Evolutionary conservation across 2,113 vertebrate genomes (phyloP), one percentile per base, ranked within the genome.

Genomic region (Crocuta crocuta): DNA sequence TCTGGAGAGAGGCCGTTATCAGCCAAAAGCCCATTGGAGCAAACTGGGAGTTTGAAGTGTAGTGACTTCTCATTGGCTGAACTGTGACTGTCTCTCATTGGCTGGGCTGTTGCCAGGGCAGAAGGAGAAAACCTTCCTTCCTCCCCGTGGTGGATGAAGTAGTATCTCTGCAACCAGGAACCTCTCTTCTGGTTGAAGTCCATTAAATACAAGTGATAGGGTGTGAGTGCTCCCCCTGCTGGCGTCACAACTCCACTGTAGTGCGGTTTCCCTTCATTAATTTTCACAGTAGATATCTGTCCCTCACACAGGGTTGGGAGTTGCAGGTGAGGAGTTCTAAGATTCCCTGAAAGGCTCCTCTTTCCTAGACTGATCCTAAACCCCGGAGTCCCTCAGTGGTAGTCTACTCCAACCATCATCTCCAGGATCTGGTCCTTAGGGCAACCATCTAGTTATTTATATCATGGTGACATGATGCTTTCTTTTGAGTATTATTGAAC

Each of bases 301-400:
- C 39, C 33, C 55, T 16, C 68, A 63, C 2, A 3, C 0, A 10
- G 16, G 28, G n/a, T 16, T 33, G 19, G 45, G 65, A 48, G 15
- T 26, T 5, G 0, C 10, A 58, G 50, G 23, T 16, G 10, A 84
- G 35, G 28, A 24, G 16, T 24, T 74, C 53, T 23, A 3, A 17
- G 35, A 23, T 28, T 33, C 24, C 35, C 24, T 3, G 4, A 2
- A 43, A 2, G 0, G 1, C 19, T 63, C 10, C 39, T 43, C 71
- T 83, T 83, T 58, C 10, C 80, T 11, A 28, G 11, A 12, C 11
- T 76, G 23, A 31, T 63, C 82, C 33, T 31, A 48, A 35, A 35
- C 5, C 26, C 21, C 39, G 6, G 7, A 24, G 17, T 15, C 70
- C 19, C 43, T 55, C 11, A 11, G 55, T 11, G 15, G 24, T 58